Percentiles rank a stretch among this genome's conserved stretches.
Evolutionary conservation across 2,797 vertebrate species (phyloP).

Genomic region (Spatula clypeata): DNA sequence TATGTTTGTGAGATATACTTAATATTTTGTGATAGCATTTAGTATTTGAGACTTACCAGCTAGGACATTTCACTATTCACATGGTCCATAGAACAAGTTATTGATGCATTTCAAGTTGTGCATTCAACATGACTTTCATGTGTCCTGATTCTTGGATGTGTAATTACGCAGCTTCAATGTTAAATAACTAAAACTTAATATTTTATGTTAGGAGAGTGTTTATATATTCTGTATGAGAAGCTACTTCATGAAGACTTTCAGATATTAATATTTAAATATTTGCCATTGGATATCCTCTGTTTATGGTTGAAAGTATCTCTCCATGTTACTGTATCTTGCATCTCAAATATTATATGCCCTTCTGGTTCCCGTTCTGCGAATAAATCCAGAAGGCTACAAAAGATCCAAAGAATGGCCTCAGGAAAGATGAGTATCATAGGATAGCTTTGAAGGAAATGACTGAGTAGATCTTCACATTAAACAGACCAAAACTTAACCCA

Average conservation of each 20-base stretch:
- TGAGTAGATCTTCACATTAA: neutral
- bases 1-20: neutral
- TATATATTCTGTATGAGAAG: neutral
- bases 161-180: neutral
- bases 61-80: neutral
- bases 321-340: neutral
- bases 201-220: neutral
- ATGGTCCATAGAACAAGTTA: neutral
- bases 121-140: neutral
- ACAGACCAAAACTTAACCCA: neutral
- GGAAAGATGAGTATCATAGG: neutral
- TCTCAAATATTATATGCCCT: neutral
- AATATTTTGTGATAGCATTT: neutral
- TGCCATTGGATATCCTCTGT: neutral
- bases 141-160: neutral
- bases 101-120: neutral
- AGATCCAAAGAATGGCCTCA: neutral
- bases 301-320: neutral
- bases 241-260: neutral
- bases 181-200: constrained; percentile 11
- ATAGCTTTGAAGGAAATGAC: neutral
- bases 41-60: neutral
- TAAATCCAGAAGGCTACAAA: neutral
- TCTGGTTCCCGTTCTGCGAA: neutral
- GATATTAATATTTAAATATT: constrained; percentile 8